These are phyloP conservation scores for Cyanoramphus novaezelandiae DNA, from an alignment of 2,113 vertebrate species.

Conservation along the genomic window DNA sequence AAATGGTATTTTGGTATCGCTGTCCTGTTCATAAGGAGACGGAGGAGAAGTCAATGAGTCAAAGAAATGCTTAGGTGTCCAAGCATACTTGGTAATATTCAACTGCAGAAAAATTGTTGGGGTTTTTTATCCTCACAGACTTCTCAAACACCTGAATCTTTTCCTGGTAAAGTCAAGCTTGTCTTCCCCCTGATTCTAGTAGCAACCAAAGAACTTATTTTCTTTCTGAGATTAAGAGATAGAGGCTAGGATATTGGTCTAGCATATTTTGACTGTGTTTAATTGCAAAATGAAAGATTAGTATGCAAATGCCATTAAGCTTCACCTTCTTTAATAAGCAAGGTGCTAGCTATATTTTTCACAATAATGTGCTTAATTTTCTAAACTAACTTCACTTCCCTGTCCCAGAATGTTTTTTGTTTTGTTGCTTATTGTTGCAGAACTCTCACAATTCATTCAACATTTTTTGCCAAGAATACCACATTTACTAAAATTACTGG, in stretches of 20 bases:
- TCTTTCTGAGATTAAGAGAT: neutral
- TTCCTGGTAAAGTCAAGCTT: neutral
- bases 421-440: neutral
- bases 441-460: neutral
- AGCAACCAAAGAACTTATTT: neutral
- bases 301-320: neutral
- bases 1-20: neutral
- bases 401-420: neutral
- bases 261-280: neutral
- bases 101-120: accelerated
- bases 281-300: neutral
- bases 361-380: neutral
- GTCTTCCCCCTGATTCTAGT: neutral
- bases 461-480: neutral
- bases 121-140: neutral
- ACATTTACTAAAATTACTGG: neutral
- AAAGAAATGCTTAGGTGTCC: neutral
- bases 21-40: neutral
- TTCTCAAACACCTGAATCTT: neutral
- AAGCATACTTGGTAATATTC: neutral
- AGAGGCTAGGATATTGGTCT: neutral
- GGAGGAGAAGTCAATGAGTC: neutral
- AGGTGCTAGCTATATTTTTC: neutral
- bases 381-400: neutral
- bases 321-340: neutral